Evolutionary conservation across 2,888 invertebrate genomes (phyloP).

Genomic region (Heteromurus nitidus): DNA sequence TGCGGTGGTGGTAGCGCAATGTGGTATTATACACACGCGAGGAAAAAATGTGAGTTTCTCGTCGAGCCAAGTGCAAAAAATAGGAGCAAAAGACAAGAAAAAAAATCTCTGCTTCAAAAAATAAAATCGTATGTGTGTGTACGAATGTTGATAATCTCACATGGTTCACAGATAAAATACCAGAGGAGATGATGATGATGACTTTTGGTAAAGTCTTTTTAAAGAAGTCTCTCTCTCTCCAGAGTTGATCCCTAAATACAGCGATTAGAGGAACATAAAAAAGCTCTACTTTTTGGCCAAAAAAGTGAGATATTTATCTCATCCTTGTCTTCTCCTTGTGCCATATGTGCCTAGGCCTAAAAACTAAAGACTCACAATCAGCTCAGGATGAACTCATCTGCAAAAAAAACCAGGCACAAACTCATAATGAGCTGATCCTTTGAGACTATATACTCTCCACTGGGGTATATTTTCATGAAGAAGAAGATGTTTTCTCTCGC

Average conservation of each 20-base stretch:
- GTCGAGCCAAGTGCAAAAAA: conserved; percentile 18
- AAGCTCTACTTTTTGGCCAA: conserved; percentile 44
- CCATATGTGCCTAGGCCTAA: no score
- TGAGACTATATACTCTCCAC: not conserved
- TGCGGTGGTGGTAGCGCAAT: conserved; percentile 48
- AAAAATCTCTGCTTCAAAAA: conserved; percentile 5
- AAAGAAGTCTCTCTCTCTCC: not conserved
- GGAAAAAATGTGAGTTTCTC: conserved; percentile 16
- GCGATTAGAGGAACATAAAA: conserved; percentile 35
- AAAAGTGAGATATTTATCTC: conserved; percentile 53
- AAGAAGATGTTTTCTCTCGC: not conserved
- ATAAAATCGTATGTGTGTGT: not conserved
- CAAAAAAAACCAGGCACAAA: no score
- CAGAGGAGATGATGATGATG: conserved; percentile 39
- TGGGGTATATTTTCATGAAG: conserved; percentile 10
- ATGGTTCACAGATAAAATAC: conserved; percentile 48
- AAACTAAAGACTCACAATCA: not conserved
- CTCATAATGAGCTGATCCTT: conserved; percentile 39
- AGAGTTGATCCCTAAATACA: conserved; percentile 42
- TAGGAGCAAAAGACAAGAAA: not conserved
- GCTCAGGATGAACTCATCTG: not conserved
- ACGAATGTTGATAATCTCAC: not conserved
- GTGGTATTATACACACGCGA: conserved; percentile 42
- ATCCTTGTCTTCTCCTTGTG: not conserved
- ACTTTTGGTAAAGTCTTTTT: conserved; percentile 11